These are phyloP conservation scores for Clamator glandarius DNA, from an alignment of 2,797 vertebrate species.

Conservation along the genomic window DNA sequence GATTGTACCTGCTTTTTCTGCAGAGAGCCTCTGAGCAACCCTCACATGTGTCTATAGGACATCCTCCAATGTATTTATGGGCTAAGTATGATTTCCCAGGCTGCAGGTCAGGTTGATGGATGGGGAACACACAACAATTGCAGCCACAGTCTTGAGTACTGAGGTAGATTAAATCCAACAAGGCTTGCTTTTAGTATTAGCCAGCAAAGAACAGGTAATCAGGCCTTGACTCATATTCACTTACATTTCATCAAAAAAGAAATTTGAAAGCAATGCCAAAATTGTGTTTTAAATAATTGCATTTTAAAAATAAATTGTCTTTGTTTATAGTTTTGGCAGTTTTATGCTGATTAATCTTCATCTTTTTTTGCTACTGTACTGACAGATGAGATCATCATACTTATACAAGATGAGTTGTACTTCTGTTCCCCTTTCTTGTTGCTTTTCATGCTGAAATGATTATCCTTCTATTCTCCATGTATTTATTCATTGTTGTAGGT, in stretches of 20 bases:
- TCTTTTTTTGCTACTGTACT: not conserved
- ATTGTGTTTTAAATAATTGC: not conserved
- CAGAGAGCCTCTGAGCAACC: not conserved
- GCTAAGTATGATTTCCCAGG: not conserved
- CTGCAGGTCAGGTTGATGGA: not conserved
- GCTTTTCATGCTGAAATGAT: not conserved
- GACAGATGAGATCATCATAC: not conserved
- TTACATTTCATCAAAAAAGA: not conserved
- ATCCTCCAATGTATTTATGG: not conserved
- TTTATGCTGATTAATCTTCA: not conserved
- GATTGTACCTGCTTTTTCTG: not conserved
- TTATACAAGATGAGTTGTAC: not conserved
- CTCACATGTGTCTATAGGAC: fast-evolving
- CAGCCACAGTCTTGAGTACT: not conserved
- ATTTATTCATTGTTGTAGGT: not conserved
- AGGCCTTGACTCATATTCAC: fast-evolving
- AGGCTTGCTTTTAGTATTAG: not conserved
- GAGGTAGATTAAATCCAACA: not conserved
- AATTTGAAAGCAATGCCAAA: not conserved
- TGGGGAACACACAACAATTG: not conserved
- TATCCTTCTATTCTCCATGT: not conserved
- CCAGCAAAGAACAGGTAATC: not conserved
- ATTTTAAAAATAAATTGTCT: not conserved
- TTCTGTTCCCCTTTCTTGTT: not conserved
- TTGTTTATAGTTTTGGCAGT: not conserved